A percentile compares a stretch with the other conserved stretches of the same genome.
Conservation (phyloP, 2,888 invertebrate genomes). For the Metellina segmentata region DNA sequence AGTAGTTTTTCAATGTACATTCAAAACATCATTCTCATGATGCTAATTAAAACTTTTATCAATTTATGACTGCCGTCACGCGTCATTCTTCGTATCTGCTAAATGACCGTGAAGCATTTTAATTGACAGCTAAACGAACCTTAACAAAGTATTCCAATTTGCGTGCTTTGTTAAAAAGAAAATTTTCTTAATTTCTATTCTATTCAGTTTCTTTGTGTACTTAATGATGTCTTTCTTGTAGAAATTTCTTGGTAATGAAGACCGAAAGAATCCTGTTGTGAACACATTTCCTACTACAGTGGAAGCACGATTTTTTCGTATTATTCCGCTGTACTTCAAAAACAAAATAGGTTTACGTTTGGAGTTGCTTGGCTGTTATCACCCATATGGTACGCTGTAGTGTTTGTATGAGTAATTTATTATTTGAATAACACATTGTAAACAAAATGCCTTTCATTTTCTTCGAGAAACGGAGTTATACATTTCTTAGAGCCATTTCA, state of each 20-base stretch:
- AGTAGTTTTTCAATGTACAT: too few relatives aligned
- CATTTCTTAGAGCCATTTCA: too few relatives aligned
- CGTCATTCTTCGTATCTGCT: background rate
- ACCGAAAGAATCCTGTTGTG: slow-evolving; percentile 79
- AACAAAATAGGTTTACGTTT: slow-evolving; percentile 79
- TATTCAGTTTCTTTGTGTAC: background rate
- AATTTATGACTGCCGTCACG: background rate
- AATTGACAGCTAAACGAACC: background rate
- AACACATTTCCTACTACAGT: slow-evolving; percentile 80
- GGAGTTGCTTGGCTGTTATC: slow-evolving; percentile 80
- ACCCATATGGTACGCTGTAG: slow-evolving; percentile 78
- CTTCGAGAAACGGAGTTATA: too few relatives aligned
- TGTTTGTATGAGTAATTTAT: background rate
- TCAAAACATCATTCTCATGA: background rate
- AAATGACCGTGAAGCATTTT: background rate
- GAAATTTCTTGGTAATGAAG: slow-evolving; percentile 80
- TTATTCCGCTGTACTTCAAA: slow-evolving; percentile 79
- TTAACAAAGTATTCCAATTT: background rate
- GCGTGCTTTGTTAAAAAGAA: background rate
- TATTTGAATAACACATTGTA: background rate
- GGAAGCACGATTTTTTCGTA: slow-evolving; percentile 79
- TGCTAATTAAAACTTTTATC: background rate
- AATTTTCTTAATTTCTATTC: background rate
- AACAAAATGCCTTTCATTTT: too few relatives aligned
- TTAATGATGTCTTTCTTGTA: slow-evolving; percentile 74